Conservation (phyloP, 2,888 invertebrate species). For the Athalia cordata region DNA sequence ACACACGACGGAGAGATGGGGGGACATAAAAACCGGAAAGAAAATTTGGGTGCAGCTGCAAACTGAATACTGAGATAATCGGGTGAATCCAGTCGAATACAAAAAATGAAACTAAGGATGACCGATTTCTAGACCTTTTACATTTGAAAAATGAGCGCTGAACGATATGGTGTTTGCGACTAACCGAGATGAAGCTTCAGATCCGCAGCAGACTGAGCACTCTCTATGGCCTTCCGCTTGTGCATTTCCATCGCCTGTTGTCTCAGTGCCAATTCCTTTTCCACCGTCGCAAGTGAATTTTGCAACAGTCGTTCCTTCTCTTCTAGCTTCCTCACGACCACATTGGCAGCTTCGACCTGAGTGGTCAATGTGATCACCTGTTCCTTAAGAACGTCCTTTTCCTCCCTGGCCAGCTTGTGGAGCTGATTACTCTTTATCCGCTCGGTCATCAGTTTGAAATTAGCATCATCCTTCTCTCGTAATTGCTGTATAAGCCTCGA, state of each 20-base stretch:
- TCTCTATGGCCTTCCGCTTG: slow-evolving; percentile 97
- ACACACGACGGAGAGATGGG: neutral
- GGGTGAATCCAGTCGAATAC: neutral
- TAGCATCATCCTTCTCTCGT: slow-evolving; percentile 97
- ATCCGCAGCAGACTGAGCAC: slow-evolving; percentile 97
- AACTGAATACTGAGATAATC: neutral
- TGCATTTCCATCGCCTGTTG: slow-evolving; percentile 99
- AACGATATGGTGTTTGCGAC: slow-evolving; percentile 9
- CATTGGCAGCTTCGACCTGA: slow-evolving; percentile 95
- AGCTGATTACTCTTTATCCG: slow-evolving; percentile 96
- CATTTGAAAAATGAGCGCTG: neutral
- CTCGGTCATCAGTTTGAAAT: slow-evolving; percentile 99
- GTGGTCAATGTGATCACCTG: slow-evolving; percentile 86
- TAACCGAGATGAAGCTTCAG: slow-evolving; percentile 93
- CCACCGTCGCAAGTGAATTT: slow-evolving; percentile 92
- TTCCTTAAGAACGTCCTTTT: slow-evolving; percentile 94
- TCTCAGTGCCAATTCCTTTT: slow-evolving; percentile 93
- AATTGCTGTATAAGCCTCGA: slow-evolving; percentile 95
- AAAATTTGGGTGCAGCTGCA: neutral
- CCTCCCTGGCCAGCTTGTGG: slow-evolving; percentile 94
- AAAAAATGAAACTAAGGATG: too few species aligned
- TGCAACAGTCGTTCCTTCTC: slow-evolving; percentile 96
- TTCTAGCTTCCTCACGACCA: slow-evolving; percentile 94
- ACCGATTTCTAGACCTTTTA: neutral
- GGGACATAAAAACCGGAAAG: neutral